Evolutionary conservation across 2,888 invertebrate genomes (phyloP).

Genomic region (Acanthoscelides obtectus): DNA sequence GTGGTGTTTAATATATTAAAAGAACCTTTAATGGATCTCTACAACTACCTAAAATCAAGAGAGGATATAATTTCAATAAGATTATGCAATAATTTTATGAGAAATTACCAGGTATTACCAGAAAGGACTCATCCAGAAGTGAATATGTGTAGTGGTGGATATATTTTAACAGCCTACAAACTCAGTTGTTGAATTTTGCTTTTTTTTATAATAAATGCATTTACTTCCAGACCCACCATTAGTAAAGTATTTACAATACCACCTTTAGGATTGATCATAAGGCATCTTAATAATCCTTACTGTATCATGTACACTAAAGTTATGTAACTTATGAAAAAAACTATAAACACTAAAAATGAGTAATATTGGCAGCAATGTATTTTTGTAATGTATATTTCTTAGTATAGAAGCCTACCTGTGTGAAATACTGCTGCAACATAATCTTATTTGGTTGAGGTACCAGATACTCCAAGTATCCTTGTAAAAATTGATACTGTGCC

Average conservation of each 20-base stretch:
- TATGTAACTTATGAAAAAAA: no score
- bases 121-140: slow-evolving; percentile 94
- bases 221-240: background rate
- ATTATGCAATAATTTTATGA: slow-evolving; percentile 80
- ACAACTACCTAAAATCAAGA: slow-evolving; percentile 68
- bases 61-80: slow-evolving; percentile 70
- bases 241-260: no score
- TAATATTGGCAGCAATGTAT: no score
- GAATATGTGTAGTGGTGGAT: slow-evolving; percentile 87
- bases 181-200: slow-evolving; percentile 23
- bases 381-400: no score
- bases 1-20: slow-evolving; percentile 76
- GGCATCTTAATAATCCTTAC: no score
- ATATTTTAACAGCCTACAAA: slow-evolving; percentile 69
- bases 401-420: slow-evolving; percentile 47
- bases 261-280: no score
- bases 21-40: slow-evolving; percentile 83
- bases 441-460: slow-evolving; percentile 67
- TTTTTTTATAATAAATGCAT: background rate
- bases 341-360: no score
- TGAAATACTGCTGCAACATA: slow-evolving; percentile 66
- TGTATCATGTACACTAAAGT: no score
- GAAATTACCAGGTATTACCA: slow-evolving; percentile 85
- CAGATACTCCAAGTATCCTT: slow-evolving; percentile 79
- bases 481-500: slow-evolving; percentile 79